Conservation (phyloP, 2,888 invertebrate species). For the Lepidochitona cinerea region DNA sequence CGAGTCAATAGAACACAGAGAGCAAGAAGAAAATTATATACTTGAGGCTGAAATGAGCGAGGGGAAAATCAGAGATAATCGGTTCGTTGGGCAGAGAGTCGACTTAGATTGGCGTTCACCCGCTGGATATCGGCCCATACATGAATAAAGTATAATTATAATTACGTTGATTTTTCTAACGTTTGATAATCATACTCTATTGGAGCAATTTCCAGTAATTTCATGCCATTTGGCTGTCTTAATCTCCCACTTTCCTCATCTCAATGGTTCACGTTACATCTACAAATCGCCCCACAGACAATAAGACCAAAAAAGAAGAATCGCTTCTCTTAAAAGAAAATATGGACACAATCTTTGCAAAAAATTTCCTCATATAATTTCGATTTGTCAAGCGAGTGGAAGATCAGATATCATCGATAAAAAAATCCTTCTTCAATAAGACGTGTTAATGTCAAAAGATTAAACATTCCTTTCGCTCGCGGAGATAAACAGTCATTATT, state of each 20-base stretch:
- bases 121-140: not conserved
- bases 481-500: no score
- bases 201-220: conserved; percentile 31
- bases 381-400: no score
- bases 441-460: no score
- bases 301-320: no score
- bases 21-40: not conserved
- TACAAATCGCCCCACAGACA: not conserved
- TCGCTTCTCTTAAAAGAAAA: no score
- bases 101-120: not conserved
- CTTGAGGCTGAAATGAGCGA: not conserved
- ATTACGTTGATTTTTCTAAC: conserved; percentile 26
- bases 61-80: not conserved
- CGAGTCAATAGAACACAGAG: not conserved
- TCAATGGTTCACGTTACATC: not conserved
- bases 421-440: no score
- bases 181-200: conserved; percentile 26
- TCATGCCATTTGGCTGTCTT: conserved; percentile 25
- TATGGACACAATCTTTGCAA: no score
- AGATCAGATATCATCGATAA: no score
- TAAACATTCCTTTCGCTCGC: no score
- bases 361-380: no score
- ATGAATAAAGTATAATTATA: conserved; percentile 23
- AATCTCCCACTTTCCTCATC: conserved; percentile 23
- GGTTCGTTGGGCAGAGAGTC: not conserved